Base-by-base conservation (phyloP, 2,113 vertebrate genomes). In the Dasyurus viverrinus region DNA sequence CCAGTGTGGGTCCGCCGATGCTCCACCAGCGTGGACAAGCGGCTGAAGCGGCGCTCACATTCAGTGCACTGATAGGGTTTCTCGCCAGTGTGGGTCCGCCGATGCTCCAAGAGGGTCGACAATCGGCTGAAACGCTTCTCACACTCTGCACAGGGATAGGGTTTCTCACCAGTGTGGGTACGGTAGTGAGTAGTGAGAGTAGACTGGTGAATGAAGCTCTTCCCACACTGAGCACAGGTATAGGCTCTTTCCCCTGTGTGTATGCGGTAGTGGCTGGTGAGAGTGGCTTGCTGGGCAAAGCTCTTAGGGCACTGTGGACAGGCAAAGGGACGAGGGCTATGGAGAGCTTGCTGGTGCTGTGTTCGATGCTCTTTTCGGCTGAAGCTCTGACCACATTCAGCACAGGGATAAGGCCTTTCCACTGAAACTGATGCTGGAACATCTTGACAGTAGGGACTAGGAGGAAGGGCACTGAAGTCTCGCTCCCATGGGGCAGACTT, bases 131-230 rank as follows among this genome's bases (percentile, higher is more conserved):
- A 98, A 94, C 97, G 97, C 95, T 98, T 98, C 5, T 98, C 97
- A 26, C 98, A 99, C 94, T 99, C 98, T 0, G 98, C 97, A 54
- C 99, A 99, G 3, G 98, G 97, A 97, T 99, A 99, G 24, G 99
- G 99, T 36, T 97, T 93, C 97, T 99, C 98, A 68, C 99, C 95
- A 92, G 99, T 98, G 99, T 99, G 98, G 95, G 99, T 96, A 68
- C 98, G 98, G 97, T 98, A 98, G 97, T 99, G 99, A 93, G 99
- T 97, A 96, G 98, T 98, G 93, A 99, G 98, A 90, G 99, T 99
- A 1, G 98, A 99, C 23, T 98, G 97, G 96, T 98, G 98, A 98
- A 98, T 98, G 97, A 99, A 99, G 96, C 98, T 97, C 95, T 99
- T 99, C 1, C 98, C 98, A 3, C 99, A 99, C 14, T 98, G 98